These are phyloP conservation scores for Eristalinus aeneus DNA, from an alignment of 2,888 invertebrate genomes.

Conservation along the genomic window DNA sequence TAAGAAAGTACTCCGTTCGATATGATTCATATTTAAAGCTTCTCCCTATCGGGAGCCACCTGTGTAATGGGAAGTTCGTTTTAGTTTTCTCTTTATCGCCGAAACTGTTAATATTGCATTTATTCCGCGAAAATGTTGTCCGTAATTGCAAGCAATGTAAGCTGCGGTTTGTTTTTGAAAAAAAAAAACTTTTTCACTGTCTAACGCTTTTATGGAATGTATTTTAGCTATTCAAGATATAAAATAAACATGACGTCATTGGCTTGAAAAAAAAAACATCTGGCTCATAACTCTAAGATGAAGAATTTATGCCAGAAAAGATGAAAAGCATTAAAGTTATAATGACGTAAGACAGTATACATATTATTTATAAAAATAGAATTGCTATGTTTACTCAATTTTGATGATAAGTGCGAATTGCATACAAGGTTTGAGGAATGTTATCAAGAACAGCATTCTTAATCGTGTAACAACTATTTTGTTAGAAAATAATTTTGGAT, in stretches of 20 bases:
- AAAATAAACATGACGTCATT: constrained; percentile 64
- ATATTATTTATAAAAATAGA: constrained; percentile 57
- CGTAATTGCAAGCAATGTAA: constrained; percentile 8
- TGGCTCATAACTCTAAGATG: constrained; percentile 37
- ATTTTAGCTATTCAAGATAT: constrained; percentile 36
- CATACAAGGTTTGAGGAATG: constrained; percentile 50
- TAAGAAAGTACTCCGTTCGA: constrained; percentile 24
- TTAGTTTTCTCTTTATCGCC: not conserved
- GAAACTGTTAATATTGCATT: constrained; percentile 15
- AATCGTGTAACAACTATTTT: not conserved
- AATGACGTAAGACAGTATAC: constrained; percentile 31
- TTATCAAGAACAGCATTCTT: constrained; percentile 14
- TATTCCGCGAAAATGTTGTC: constrained; percentile 25
- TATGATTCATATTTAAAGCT: constrained; percentile 51
- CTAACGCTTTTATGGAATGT: not conserved
- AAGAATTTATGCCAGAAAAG: not conserved
- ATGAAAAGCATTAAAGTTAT: constrained; percentile 17
- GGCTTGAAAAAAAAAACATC: constrained; percentile 36
- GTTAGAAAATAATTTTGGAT: constrained; percentile 49
- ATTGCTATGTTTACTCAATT: constrained; percentile 46
- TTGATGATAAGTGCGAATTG: constrained; percentile 42
- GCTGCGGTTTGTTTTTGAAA: constrained; percentile 7
- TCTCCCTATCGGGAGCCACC: constrained; percentile 17
- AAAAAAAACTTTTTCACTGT: not conserved
- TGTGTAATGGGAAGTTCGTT: not conserved